Evolutionary conservation across 1,140 invertebrate genomes (phyloP).

Genomic region (Cydia pomonella): DNA sequence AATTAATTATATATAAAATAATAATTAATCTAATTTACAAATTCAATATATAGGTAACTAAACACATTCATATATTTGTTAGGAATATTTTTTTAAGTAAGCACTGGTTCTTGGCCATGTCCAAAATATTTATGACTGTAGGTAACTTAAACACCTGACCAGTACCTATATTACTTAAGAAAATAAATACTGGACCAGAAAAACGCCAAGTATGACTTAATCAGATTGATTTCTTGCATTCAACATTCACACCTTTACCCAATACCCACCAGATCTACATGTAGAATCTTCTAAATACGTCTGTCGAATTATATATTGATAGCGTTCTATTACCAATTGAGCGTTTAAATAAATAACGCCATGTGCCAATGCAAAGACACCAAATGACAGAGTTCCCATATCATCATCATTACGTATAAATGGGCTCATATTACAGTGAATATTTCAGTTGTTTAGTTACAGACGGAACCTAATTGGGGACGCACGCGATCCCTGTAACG

Average conservation of each 20-base stretch:
- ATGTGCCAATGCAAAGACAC: conserved; percentile 39
- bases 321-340: conserved; percentile 25
- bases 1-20: too few species aligned
- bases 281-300: neutral
- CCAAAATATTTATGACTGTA: too few species aligned
- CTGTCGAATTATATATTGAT: conserved; percentile 14
- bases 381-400: conserved; percentile 67
- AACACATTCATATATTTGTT: too few species aligned
- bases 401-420: conserved; percentile 73
- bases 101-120: too few species aligned
- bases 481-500: conserved; percentile 46
- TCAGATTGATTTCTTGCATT: too few species aligned
- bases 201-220: too few species aligned
- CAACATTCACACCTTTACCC: conserved; percentile 23
- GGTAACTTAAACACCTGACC: too few species aligned
- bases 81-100: too few species aligned
- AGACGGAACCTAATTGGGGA: conserved; percentile 46
- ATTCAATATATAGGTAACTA: too few species aligned
- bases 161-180: too few species aligned
- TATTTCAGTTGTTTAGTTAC: conserved; percentile 73
- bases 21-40: too few species aligned
- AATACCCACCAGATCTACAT: conserved; percentile 18
- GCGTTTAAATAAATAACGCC: conserved; percentile 31
- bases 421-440: conserved; percentile 66
- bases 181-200: too few species aligned